Evolutionary conservation across 2,113 vertebrate species (phyloP).

Genomic region (Orientallactaga bullata): DNA sequence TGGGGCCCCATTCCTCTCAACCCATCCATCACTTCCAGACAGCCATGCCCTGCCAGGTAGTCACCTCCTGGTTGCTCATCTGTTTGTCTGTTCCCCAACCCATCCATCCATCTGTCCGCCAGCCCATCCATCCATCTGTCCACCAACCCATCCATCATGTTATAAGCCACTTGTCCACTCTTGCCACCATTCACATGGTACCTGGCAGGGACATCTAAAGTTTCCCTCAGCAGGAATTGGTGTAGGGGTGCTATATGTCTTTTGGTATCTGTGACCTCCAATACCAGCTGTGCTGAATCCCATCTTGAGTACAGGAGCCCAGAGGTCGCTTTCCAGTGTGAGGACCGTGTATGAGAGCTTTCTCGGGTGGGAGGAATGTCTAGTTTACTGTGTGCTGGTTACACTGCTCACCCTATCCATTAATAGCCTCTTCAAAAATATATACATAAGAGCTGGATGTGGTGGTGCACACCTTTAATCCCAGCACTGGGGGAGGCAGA

Average conservation of each 20-base stretch:
- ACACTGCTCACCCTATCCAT: background rate
- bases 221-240: background rate
- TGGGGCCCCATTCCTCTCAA: background rate
- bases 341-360: background rate
- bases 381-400: background rate
- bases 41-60: constrained; percentile 56
- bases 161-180: background rate
- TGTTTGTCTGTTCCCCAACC: constrained; percentile 40
- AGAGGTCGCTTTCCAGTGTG: background rate
- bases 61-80: constrained; percentile 51
- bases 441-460: background rate
- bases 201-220: background rate
- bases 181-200: background rate
- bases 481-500: background rate
- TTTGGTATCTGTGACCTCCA: background rate
- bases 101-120: constrained; percentile 67
- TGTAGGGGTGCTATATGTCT: background rate
- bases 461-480: background rate
- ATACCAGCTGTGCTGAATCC: fast-evolving
- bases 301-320: background rate
- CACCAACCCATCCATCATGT: constrained; percentile 51
- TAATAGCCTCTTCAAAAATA: background rate
- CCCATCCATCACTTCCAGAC: constrained; percentile 77
- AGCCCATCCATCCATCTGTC: constrained; percentile 68
- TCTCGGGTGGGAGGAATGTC: background rate